phyloP scores from a whole-genome alignment of 2,797 vertebrate genomes.

The Sebastes taczanowskii region DNA sequence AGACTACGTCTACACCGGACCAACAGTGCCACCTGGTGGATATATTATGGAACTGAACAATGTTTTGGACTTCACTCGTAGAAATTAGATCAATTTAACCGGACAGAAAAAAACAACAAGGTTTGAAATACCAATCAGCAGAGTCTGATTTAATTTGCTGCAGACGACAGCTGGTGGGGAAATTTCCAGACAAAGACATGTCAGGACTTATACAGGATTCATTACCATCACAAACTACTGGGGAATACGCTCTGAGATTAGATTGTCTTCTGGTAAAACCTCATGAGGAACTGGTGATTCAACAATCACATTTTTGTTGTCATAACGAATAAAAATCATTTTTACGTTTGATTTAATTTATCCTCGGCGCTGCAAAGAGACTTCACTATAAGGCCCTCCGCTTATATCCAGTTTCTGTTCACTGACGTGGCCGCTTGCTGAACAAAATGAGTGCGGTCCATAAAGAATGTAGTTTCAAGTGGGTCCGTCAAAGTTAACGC shows the following conservation, averaged over 20 bases:
- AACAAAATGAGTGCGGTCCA: not conserved
- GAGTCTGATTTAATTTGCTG: slow-evolving; percentile 20
- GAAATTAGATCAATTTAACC: slow-evolving; percentile 10
- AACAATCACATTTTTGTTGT: not conserved
- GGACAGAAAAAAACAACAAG: slow-evolving; percentile 12
- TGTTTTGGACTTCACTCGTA: not conserved
- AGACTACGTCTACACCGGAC: slow-evolving; percentile 7
- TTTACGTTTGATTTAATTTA: not conserved
- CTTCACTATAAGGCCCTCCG: not conserved
- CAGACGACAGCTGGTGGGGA: not conserved
- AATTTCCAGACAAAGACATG: not conserved
- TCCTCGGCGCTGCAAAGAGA: not conserved
- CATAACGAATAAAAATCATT: not conserved
- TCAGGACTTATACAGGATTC: not conserved
- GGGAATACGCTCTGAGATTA: not conserved
- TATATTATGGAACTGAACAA: not conserved
- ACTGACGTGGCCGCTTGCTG: not conserved
- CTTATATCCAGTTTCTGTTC: not conserved
- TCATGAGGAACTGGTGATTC: not conserved
- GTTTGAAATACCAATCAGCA: slow-evolving; percentile 15
- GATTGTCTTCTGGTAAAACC: not conserved
- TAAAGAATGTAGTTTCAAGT: not conserved
- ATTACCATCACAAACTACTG: not conserved
- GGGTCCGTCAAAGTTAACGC: too few relatives aligned
- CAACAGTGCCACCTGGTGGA: slow-evolving; percentile 82